Evolutionary conservation across 2,888 invertebrate species (phyloP), one percentile per base, ranked within the genome.

Genomic region (Agriotes lineatus): DNA sequence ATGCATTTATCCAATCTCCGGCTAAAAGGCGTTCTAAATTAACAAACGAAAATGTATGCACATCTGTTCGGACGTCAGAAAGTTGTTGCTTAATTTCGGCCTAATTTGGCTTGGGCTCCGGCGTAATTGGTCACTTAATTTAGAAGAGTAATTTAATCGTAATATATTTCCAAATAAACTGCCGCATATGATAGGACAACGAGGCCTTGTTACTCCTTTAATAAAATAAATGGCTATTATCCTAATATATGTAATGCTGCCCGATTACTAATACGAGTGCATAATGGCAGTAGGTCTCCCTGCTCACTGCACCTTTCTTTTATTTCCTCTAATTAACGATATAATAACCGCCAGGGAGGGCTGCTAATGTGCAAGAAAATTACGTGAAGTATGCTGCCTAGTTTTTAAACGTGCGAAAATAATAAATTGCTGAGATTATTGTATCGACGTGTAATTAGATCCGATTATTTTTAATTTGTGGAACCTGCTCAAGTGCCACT

Each of bases 81-180:
- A 30, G 52, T 52, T 10, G 33, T 16, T 35, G 10, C 33, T 52
- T 35, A 52, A 52, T 35, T 52, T 52, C 52, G 52, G 18, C 52
- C 14, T 52, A 52, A 52, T 52, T 52, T 52, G 52, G 52, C 33
- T 33, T 52, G 52, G 16, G 50, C 22, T 39, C 12, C 3, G 4
- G 16, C 48, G 52, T 52, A 52, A 52, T 52, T 33, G 52, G 52
- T 16, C 52, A 52, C 33, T 52, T 52, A 50, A 50, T 50, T 50
- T 33, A 52, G 45, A 45, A 18, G 20, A 59, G 45, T 33, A 45
- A 59, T 59, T 59, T 59, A 45, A 35, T 45, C 18, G 42, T 59
- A 59, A 59, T 45, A 59, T 45, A 59, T 45, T 45, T 59, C 33
- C 33, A 33, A 44, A 59, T 59, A 59, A 59, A 59, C 30, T 59